Percentiles rank a stretch among this genome's conserved stretches.
Evolutionary conservation across 2,797 vertebrate genomes (phyloP).

Genomic region (Sebastes baramenuke): DNA sequence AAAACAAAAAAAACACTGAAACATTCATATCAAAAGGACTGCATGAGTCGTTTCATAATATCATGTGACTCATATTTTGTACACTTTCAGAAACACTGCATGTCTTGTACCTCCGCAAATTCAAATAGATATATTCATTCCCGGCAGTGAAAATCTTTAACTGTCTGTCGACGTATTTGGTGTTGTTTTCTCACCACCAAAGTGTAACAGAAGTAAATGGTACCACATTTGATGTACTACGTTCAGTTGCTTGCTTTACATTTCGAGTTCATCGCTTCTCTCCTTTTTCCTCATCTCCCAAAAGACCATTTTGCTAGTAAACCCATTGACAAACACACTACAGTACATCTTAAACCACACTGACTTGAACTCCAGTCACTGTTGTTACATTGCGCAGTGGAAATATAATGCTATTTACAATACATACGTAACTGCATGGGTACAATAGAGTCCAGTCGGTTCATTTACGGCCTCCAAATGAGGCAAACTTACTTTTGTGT

Average conservation of each 20-base stretch:
- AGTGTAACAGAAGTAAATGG: conserved; percentile 67
- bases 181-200: conserved; percentile 58
- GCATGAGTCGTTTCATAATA: conserved; percentile 61
- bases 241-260: conserved; percentile 37
- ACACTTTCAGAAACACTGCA: conserved; percentile 75
- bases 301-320: conserved; percentile 59
- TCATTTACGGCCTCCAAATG: conserved; percentile 35
- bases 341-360: conserved; percentile 70
- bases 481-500: conserved; percentile 39
- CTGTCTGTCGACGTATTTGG: conserved; percentile 54
- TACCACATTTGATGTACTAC: conserved; percentile 74
- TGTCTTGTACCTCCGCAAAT: conserved; percentile 77
- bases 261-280: conserved; percentile 20
- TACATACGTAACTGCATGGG: conserved; percentile 49
- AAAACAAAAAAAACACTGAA: conserved; percentile 65
- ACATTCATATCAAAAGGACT: conserved; percentile 80
- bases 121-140: conserved; percentile 62
- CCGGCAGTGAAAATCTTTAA: conserved; percentile 57
- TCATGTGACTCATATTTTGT: conserved; percentile 72
- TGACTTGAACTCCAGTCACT: conserved; percentile 65
- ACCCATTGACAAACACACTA: conserved; percentile 67
- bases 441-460: conserved; percentile 20
- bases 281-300: conserved; percentile 19
- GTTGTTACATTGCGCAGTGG: conserved; percentile 67
- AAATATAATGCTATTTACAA: conserved; percentile 79